Base-by-base conservation (phyloP, 2,797 vertebrate genomes). In the Gymnoscopelus braueri region DNA sequence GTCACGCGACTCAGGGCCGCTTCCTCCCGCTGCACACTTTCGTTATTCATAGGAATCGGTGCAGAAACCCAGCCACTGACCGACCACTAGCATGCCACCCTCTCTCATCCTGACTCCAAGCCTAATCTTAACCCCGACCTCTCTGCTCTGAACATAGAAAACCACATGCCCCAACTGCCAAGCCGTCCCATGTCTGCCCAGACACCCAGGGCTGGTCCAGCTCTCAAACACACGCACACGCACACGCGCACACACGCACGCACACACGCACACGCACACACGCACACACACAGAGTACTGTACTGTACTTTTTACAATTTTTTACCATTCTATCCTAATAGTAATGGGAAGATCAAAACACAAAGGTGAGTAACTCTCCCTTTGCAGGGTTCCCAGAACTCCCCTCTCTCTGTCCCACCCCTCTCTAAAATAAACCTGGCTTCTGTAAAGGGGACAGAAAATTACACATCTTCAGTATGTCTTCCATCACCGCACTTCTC, bases 1-100 rank as follows among this genome's bases (percentile, higher is more conserved):
- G 62, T 75, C 81, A 84, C 71, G n/a, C 63, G 84, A 93, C 52
- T 87, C 95, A 96, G 90, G 96, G 93, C 82, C 87, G 84, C 87
- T 84, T 86, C 83, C 93, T 95, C 69, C 93, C 92, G 67, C 94
- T 83, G 81, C 75, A 85, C 48, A n/a, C 61, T 19, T 74, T 52
- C 84, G 71, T 44, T 44, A 44, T 84, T 59, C 71, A 68, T 65
- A 60, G 63, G 61, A 71, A 64, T 67, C 79, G 77, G 84, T 63
- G 24, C 35, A 78, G 79, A 71, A 29, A 71, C 50, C 77, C 75
- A 81, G 77, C 63, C 80, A 72, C 80, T 63, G 52, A 65, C 60
- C 52, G n/a, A 51, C 12, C 48, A n/a, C 60, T 35, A 67, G 76
- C 81, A 84, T 75, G 57, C 56, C 75, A 11, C 71, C 58, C 12